Evolutionary conservation across 2,888 invertebrate species (phyloP), one percentile per base, ranked within the genome.

Genomic region (Entomobrya multifasciata): DNA sequence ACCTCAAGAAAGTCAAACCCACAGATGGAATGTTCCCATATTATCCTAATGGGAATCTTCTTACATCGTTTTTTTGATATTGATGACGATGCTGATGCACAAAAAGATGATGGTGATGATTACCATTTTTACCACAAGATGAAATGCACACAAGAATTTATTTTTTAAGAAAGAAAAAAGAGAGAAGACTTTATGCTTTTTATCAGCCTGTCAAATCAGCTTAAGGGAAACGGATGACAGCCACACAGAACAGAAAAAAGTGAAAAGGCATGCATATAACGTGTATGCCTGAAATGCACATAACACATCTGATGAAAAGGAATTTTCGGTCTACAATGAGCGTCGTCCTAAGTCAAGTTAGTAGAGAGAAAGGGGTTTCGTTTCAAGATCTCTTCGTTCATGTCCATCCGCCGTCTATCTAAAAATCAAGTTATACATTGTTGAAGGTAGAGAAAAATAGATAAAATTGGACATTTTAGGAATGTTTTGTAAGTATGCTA

Each of bases 151-250:
- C 82, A 20, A 72, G 44, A 25, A 52, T 27, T 60, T 27, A 47
- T 49, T 67, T 55, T 72, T 65, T 47, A 20, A 70, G 49, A 22
- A 47, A 49, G 47, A 65, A 70, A 22, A 25, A 36, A 70, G 72
- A 81, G 52, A 36, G 17, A 76, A 86, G 81, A 86, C 86, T 86
- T 86, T 86, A 86, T 86, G 86, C 86, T 86, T 86, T 86, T 86
- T 86, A 86, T 86, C 86, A 76, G 74, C 65, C 81, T 86, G 86
- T 86, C 86, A 86, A 86, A 86, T 86, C 86, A 86, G 81, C 86
- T 86, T 86, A 74, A 81, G 67, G 67, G 52, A 86, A 85, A 86
- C 62, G 86, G 86, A 80, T 86, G 86, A 86, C 86, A 86, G 86
- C 86, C 86, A 86, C 86, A 86, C 86, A 86, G 77, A 81, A 79